These are phyloP conservation scores for Drosophila quinaria DNA, from an alignment of 2,888 invertebrate species.

Conservation along the genomic window DNA sequence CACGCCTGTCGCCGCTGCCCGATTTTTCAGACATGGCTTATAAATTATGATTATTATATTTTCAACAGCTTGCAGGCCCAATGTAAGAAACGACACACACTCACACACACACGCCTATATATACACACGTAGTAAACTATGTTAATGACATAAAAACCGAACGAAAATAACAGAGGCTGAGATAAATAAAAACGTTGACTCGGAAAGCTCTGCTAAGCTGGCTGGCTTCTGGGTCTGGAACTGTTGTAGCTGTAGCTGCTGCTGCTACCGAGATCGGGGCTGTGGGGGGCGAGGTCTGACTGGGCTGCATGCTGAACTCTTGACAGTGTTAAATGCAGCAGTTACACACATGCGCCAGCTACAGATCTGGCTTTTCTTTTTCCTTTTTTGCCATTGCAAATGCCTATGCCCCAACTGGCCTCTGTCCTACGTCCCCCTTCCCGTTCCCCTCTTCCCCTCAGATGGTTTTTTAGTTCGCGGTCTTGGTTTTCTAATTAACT, in stretches of 20 bases:
- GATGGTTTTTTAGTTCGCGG: slow-evolving; percentile 34
- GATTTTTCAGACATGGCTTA: slow-evolving; percentile 65
- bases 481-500: slow-evolving; percentile 76
- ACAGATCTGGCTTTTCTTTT: slow-evolving; percentile 18
- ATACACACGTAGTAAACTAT: slow-evolving; percentile 63
- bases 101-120: slow-evolving; percentile 15
- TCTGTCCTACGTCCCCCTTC: not conserved
- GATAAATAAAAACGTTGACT: slow-evolving; percentile 43
- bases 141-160: slow-evolving; percentile 77
- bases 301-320: slow-evolving; percentile 64
- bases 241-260: slow-evolving; percentile 26
- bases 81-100: slow-evolving; percentile 39
- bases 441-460: not conserved
- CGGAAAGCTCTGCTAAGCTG: slow-evolving; percentile 28
- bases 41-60: slow-evolving; percentile 73
- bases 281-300: not conserved
- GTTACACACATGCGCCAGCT: slow-evolving; percentile 67
- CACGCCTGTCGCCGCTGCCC: slow-evolving; percentile 46
- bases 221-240: slow-evolving; percentile 27
- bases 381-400: slow-evolving; percentile 19
- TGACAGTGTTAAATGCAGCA: slow-evolving; percentile 79
- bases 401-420: slow-evolving; percentile 16
- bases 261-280: slow-evolving; percentile 13
- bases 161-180: slow-evolving; percentile 49
- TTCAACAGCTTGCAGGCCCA: slow-evolving; percentile 64